A percentile compares a stretch with the other conserved stretches of the same genome.
phyloP scores from a whole-genome alignment of 2,888 invertebrate genomes.

The Leptothorax acervorum region DNA sequence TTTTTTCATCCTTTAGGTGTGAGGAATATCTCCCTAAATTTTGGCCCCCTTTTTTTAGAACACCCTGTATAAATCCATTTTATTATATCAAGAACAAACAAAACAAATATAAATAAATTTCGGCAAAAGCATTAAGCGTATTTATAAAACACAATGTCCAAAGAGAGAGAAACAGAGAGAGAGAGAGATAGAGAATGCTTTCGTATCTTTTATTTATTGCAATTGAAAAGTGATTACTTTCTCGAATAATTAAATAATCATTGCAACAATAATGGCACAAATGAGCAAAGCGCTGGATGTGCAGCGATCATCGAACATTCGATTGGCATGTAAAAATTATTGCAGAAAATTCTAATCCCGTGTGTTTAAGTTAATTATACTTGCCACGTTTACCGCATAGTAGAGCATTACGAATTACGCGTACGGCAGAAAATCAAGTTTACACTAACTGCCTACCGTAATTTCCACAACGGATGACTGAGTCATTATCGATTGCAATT shows the following conservation, averaged over 20 bases:
- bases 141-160: not conserved
- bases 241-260: not conserved
- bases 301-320: not conserved
- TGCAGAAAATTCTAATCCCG: not conserved
- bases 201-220: not conserved
- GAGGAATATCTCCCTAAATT: too few relatives aligned
- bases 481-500: slow-evolving; percentile 32
- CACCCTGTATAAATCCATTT: too few relatives aligned
- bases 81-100: not conserved
- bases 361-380: not conserved
- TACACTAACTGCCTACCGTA: slow-evolving; percentile 14
- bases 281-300: not conserved
- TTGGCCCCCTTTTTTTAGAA: too few relatives aligned
- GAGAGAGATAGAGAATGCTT: not conserved
- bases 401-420: slow-evolving; percentile 6
- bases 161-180: not conserved
- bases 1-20: too few relatives aligned
- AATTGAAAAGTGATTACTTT: not conserved
- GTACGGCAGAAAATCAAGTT: slow-evolving; percentile 29
- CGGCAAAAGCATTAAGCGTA: not conserved
- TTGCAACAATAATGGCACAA: not conserved
- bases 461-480: slow-evolving; percentile 18
- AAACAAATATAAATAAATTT: not conserved
- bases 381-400: not conserved
- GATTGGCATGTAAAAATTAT: not conserved